Percentiles rank a stretch among this genome's conserved stretches.
phyloP scores from a whole-genome alignment of 2,888 invertebrate genomes.

The Itoplectis maculator region DNA sequence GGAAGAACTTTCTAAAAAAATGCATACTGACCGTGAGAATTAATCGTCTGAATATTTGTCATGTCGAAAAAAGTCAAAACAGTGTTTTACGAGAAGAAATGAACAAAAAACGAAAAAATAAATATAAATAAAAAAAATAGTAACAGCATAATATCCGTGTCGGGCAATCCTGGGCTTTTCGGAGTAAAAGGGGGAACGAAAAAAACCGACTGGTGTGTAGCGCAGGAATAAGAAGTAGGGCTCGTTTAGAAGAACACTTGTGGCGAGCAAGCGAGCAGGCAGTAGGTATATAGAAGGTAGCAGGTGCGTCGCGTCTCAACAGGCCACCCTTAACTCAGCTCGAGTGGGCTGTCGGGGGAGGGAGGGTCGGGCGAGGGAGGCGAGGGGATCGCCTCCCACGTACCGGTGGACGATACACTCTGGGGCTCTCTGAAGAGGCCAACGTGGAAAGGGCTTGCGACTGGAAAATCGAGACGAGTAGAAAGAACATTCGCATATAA shows the following conservation, averaged over 20 bases:
- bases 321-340: constrained; percentile 75
- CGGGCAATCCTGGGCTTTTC: constrained; percentile 9
- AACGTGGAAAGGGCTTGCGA: constrained; percentile 33
- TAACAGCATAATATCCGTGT: constrained; percentile 1
- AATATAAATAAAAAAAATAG: not conserved
- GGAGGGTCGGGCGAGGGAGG: constrained; percentile 47
- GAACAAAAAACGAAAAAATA: not conserved
- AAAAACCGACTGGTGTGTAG: constrained; percentile 10
- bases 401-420: constrained; percentile 29
- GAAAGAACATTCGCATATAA: constrained; percentile 34
- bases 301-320: constrained; percentile 80
- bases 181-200: constrained; percentile 5
- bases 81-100: not conserved
- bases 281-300: constrained; percentile 53
- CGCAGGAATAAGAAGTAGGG: constrained; percentile 39
- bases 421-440: constrained; percentile 7
- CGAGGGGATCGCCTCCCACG: not conserved
- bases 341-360: constrained; percentile 70
- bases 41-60: too few species aligned
- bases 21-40: too few species aligned
- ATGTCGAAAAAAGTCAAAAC: too few species aligned
- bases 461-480: constrained; percentile 55
- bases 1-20: too few species aligned
- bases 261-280: constrained; percentile 47
- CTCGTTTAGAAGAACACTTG: constrained; percentile 61